Percentiles rank a stretch among this genome's conserved stretches.
phyloP scores from a whole-genome alignment of 1,140 invertebrate genomes.

The Vanessa tameamea region DNA sequence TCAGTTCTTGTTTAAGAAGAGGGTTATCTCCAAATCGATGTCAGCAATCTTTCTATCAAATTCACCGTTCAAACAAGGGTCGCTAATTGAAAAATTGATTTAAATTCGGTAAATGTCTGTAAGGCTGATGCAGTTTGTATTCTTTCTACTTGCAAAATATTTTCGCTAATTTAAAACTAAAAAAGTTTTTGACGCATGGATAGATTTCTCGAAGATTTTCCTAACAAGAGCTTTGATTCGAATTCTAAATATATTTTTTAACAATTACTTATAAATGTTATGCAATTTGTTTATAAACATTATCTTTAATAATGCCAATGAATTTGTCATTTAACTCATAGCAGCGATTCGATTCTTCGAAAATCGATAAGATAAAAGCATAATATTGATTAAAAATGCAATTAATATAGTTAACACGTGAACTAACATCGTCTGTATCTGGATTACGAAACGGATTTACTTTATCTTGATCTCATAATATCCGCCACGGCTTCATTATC shows the following conservation, averaged over 20 bases:
- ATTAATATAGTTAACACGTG: not conserved
- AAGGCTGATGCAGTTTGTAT: not conserved
- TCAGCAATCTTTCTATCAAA: conserved; percentile 28
- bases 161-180: no score
- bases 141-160: no score
- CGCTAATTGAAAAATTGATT: conserved; percentile 31
- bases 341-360: not conserved
- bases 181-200: no score
- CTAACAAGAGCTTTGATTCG: no score
- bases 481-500: not conserved
- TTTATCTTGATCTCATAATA: not conserved
- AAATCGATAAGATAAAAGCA: conserved; percentile 3
- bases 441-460: not conserved
- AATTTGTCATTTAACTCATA: not conserved
- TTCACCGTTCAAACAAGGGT: conserved; percentile 23
- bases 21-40: not conserved
- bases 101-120: conserved; percentile 19
- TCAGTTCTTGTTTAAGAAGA: not conserved
- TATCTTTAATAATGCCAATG: not conserved
- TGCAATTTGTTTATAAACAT: not conserved
- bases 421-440: not conserved
- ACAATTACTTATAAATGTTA: no score
- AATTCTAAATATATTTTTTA: no score
- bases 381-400: not conserved
- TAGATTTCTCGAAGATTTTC: no score